A percentile compares a stretch with the other conserved stretches of the same genome.
Conservation (phyloP, 1,140 invertebrate species). For the Stegodyphus dumicola region DNA sequence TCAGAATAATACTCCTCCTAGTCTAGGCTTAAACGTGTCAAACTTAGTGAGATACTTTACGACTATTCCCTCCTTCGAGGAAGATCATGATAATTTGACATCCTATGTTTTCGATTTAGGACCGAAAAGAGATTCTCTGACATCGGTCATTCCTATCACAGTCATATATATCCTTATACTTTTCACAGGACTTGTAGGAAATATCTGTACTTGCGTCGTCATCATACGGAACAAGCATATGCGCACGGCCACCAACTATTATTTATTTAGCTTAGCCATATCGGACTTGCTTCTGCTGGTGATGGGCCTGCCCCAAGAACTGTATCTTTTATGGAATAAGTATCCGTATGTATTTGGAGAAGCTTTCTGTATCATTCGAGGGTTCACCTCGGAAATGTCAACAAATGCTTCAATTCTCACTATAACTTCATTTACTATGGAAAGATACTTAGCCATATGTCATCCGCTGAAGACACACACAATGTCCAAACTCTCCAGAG, state of each 20-base stretch:
- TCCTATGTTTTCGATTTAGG: slow-evolving; percentile 51
- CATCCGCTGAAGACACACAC: slow-evolving; percentile 89
- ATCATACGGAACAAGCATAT: slow-evolving; percentile 70
- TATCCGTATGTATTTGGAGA: slow-evolving; percentile 91
- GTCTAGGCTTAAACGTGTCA: background rate
- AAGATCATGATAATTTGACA: background rate
- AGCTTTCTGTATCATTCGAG: slow-evolving; percentile 84
- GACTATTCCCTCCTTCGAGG: background rate
- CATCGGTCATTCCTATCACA: slow-evolving; percentile 66
- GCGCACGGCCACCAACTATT: slow-evolving; percentile 71
- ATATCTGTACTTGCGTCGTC: slow-evolving; percentile 71
- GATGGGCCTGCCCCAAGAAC: slow-evolving; percentile 80
- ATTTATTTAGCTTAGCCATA: slow-evolving; percentile 76
- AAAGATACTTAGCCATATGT: slow-evolving; percentile 94
- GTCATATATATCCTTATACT: slow-evolving; percentile 69
- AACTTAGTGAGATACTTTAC: background rate
- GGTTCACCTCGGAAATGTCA: slow-evolving; percentile 87
- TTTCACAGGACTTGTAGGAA: slow-evolving; percentile 70
- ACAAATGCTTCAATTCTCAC: slow-evolving; percentile 93
- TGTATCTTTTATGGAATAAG: slow-evolving; percentile 86
- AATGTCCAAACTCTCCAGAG: slow-evolving; percentile 78
- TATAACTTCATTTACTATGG: slow-evolving; percentile 93
- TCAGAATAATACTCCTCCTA: background rate
- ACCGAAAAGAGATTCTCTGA: slow-evolving; percentile 41
- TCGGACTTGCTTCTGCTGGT: slow-evolving; percentile 73